Evolutionary conservation across 2,797 vertebrate species (phyloP), one percentile per base, ranked within the genome.

Genomic region (Lophotriccus pileatus): DNA sequence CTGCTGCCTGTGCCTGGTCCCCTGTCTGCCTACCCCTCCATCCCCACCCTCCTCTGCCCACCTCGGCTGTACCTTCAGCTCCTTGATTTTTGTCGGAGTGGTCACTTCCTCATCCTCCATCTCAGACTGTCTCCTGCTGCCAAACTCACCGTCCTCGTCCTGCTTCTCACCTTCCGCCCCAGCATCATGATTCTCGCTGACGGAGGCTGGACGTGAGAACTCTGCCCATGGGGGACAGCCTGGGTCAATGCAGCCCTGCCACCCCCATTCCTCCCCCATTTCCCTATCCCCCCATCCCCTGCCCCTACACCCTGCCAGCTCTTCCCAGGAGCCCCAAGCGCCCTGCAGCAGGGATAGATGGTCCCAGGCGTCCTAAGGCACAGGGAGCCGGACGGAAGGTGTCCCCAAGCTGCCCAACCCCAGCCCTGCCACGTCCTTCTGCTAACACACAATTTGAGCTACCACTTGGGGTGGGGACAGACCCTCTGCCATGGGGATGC

Each of bases 51-150:
- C 73, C 69, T 56, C 55, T 46, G 64, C 79, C 72, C 10, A 18
- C 27, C 55, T 64, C 34, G 0, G 59, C 79, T 93, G 73, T 98
- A 99, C 99, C 99, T 99, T 99, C 59, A 99, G 97, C 83, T 99
- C 99, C 84, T 98, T 99, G 97, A 99, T 99, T 95, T 98, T 99
- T 55, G 98, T 99, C 2, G 99, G 99, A 5, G 98, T 98, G 78
- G 98, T 98, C 83, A 98, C 96, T 88, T 98, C 98, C 9, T 99
- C 98, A 0, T 98, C 91, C 56, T 98, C 98, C 0, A 96, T 69
- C 97, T 99, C 97, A 68, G 92, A 97, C 93, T 96, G 91, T 73
- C 80, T 98, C 97, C 96, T 98, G 95, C 96, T 98, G 93, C 89
- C 98, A 73, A 97, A 97, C 87, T 97, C 97, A 81, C 97, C 93